These are phyloP conservation scores for Pachyramphus minor DNA, from an alignment of 2,113 vertebrate species.

Conservation along the genomic window DNA sequence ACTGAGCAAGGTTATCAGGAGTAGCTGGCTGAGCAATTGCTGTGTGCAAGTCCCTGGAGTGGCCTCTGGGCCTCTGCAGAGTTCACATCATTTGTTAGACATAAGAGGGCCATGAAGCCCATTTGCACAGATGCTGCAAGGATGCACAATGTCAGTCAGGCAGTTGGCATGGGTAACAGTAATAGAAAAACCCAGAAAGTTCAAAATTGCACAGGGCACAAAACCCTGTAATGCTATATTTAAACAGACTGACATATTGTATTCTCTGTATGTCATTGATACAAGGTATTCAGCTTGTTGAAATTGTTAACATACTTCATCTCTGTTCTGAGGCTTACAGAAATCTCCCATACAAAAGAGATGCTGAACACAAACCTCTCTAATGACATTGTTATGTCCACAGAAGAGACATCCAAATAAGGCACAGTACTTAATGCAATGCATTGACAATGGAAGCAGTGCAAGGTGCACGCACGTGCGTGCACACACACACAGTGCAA, in stretches of 20 bases:
- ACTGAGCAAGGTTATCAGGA: neutral
- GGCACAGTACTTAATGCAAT: neutral
- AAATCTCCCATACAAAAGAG: neutral
- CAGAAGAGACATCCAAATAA: neutral
- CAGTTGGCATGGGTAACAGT: neutral
- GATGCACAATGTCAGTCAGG: neutral
- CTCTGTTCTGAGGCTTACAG: neutral
- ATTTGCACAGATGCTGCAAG: neutral
- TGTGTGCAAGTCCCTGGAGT: fast-evolving
- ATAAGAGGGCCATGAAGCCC: neutral
- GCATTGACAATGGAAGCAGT: neutral
- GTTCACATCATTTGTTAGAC: neutral
- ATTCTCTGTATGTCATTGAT: neutral
- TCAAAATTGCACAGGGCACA: neutral
- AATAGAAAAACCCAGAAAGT: neutral
- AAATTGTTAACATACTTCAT: neutral
- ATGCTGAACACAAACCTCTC: neutral
- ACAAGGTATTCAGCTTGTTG: neutral
- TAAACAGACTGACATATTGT: neutral
- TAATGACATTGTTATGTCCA: neutral
- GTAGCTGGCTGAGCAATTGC: neutral
- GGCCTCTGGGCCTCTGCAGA: neutral
- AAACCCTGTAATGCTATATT: neutral
- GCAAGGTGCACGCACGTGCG: neutral
- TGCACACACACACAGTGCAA: neutral